Base-by-base conservation (phyloP, 2,888 invertebrate genomes). In the Drosophila multiciliata region DNA sequence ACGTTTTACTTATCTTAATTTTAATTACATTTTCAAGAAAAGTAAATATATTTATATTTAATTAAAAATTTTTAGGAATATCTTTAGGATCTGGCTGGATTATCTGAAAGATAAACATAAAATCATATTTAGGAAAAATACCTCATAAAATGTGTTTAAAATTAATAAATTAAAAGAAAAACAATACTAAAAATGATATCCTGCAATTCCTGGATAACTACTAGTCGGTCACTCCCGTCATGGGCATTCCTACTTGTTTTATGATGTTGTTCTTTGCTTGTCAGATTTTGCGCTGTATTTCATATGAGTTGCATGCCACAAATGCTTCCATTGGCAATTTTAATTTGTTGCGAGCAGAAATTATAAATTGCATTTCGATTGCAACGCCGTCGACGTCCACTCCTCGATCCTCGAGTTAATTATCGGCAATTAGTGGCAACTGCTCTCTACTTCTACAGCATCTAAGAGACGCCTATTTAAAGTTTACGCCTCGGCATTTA, bases 261-360 rank as follows among this genome's bases (percentile, higher is more conserved):
- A 89, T 83, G 76, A 83, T 78, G 79, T 87, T 78, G 74, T 68
- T 74, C 70, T 70, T 66, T 54, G 68, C 60, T 86, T 89, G 89
- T 81, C 89, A 89, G 89, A 85, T 89, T 84, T 85, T 75, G 78
- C 70, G 74, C 57, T 69, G 72, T 52, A 52, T 72, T 73, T 81
- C 61, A 80, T 74, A 70, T 63, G 50, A 61, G 70, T 63, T 65
- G 87, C 89, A 84, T 88, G 87, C 84, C 89, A 53, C 75, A 65
- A 78, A 84, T 88, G 81, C 73, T 54, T 59, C 57, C 75, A 70
- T 68, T 86, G 87, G 89, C 83, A 86, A 84, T 84, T 84, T 84
- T 84, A 88, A 84, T 84, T 84, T 88, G 89, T 86, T 75, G 89
- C 89, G 62, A 87, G 80, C 87, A 85, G 76, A 87, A 87, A 87